Evolutionary conservation across 2,113 vertebrate species (phyloP).

Genomic region (Phoxinus phoxinus): DNA sequence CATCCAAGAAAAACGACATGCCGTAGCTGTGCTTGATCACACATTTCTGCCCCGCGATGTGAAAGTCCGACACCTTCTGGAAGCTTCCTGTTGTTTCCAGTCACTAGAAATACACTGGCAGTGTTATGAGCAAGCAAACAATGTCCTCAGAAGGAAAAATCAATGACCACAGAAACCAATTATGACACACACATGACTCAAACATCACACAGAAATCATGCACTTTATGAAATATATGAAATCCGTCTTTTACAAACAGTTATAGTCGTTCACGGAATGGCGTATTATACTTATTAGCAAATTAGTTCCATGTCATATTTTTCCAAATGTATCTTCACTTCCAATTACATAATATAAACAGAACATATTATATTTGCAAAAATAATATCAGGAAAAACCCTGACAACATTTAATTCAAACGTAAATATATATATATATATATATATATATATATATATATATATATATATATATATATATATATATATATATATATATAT

Average conservation of each 20-base stretch:
- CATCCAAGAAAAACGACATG: not conserved
- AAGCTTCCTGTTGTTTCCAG: slow-evolving; percentile 13
- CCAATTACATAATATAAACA: not conserved
- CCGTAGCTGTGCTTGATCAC: not conserved
- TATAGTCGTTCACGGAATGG: not conserved
- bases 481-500: too few species aligned
- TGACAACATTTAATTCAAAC: too few species aligned
- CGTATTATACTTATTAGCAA: not conserved
- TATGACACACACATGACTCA: slow-evolving; percentile 6
- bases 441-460: too few species aligned
- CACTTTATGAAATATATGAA: not conserved
- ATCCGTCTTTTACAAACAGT: not conserved
- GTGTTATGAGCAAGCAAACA: slow-evolving; percentile 3
- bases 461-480: too few species aligned
- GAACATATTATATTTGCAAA: not conserved
- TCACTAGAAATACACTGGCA: not conserved
- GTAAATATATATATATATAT: too few species aligned
- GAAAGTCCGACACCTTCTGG: slow-evolving; percentile 24
- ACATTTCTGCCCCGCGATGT: not conserved
- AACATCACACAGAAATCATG: not conserved
- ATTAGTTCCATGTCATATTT: not conserved
- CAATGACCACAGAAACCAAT: not conserved
- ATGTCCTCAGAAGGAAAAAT: slow-evolving; percentile 1
- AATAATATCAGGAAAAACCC: not conserved
- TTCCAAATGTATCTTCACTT: not conserved